phyloP scores from a whole-genome alignment of 2,113 vertebrate genomes.

The Caranx melampygus region DNA sequence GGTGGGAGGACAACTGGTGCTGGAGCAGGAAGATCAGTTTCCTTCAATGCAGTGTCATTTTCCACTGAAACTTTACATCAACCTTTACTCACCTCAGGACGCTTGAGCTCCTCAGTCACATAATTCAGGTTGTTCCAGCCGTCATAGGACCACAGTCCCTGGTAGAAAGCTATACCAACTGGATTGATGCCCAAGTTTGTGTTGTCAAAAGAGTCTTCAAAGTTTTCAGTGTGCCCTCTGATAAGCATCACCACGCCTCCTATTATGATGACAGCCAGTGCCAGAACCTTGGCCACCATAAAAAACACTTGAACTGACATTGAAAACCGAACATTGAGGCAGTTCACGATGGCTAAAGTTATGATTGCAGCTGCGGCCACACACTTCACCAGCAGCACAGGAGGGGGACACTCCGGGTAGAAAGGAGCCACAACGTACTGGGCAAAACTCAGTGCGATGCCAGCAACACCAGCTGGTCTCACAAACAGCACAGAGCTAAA shows the following conservation, averaged over 20 bases:
- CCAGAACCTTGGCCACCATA: constrained; percentile 85
- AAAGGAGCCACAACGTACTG: constrained; percentile 86
- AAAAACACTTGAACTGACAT: constrained; percentile 86
- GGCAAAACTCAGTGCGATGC: constrained; percentile 86
- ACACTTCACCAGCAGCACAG: constrained; percentile 77
- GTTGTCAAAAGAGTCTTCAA: constrained; percentile 85
- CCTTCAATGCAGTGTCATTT: neutral
- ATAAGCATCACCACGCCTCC: constrained; percentile 82
- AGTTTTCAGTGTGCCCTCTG: constrained; percentile 79
- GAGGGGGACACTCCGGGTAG: constrained; percentile 84
- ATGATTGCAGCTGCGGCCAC: constrained; percentile 85
- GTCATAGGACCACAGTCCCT: constrained; percentile 90
- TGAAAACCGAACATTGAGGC: constrained; percentile 84
- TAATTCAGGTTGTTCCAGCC: constrained; percentile 91
- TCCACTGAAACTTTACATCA: neutral
- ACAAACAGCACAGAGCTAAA: constrained; percentile 87
- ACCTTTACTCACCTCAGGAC: constrained; percentile 82
- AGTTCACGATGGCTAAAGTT: constrained; percentile 82
- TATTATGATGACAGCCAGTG: constrained; percentile 79
- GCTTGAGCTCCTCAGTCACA: constrained; percentile 88
- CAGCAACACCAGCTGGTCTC: constrained; percentile 84
- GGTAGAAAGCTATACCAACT: constrained; percentile 88
- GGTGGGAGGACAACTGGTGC: too few relatives aligned
- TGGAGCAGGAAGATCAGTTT: neutral
- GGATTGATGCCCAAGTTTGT: constrained; percentile 76